Base-by-base conservation (phyloP, 2,888 invertebrate species). In the Stenurella melanura region DNA sequence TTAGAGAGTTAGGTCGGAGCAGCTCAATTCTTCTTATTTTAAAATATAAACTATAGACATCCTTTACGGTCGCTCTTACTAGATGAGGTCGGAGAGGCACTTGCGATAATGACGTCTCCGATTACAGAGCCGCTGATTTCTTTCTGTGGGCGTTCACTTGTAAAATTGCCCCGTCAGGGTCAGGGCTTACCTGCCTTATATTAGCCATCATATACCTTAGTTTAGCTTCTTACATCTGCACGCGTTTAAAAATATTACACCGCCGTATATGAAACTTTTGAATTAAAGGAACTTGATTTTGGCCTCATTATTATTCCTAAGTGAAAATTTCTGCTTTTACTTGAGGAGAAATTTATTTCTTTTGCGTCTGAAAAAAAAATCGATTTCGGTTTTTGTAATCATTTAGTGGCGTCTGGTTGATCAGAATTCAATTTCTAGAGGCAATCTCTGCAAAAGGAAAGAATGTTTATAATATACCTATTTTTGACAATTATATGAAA, bases 141-240 rank as follows among this genome's bases (percentile, higher is more conserved):
- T 78, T 83, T 83, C 84, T 82, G 86, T 86, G 85, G 87, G 87
- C 85, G 87, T 85, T 84, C 85, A 83, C 85, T 83, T 85, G 86
- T 87, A 84, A 87, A 87, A 87, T 87, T 87, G 85, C 85, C 83
- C 83, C 83, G 85, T 86, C 86, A 85, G 86, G 84, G 86, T 86
- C 85, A 84, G 85, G 83, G 78, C 83, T 84, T 85, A 86, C 86
- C 86, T 86, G 85, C 78, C 76, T 82, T 78, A 77, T 80, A 81
- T 81, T 81, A 81, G 74, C 81, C 77, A 74, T 76, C 75, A 74
- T 74, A 76, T 74, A 74, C 73, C 73, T 73, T 70, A 73, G 68
- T 63, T 73, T 56, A 76, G 77, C 75, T 80, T 77, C 78, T 81
- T 77, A 69, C 38, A 57, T 64, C 71, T 71, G 71, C 75, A 75